Base-by-base conservation (phyloP, 2,113 vertebrate species). In the Oostethus manadensis region DNA sequence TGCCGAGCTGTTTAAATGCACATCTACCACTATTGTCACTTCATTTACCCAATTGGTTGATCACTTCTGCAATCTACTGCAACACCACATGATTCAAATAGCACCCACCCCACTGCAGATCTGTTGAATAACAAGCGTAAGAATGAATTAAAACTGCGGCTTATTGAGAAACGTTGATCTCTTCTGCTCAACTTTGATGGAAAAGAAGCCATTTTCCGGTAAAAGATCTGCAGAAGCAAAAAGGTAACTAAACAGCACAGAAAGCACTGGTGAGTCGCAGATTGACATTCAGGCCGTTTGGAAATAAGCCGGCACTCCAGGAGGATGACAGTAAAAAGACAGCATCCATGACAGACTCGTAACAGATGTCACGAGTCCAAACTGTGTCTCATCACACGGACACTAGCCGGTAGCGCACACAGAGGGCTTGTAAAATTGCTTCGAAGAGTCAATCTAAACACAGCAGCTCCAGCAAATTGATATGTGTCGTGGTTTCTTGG, bases 261-360 rank as follows among this genome's bases (percentile, higher is more conserved):
- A 76, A 82, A 73, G 48, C 86, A 81, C 66, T 77, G 70, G 81
- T 85, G 68, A 79, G 53, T 67, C 70, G 70, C 55, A 8, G 64
- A 71, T 79, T 68, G 64, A 79, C 68, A 74, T 73, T 84, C 60
- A 71, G 26, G 48, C 22, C 3, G 40, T 77, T 75, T 76, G 58
- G 78, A 82, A 77, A 81, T 49, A 57, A 64, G 51, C 70, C 55
- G 33, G 7, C 20, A 18, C 55, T 47, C 70, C 64, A n/a, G 59
- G 67, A 49, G 56, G 45, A 43, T 68, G 65, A 83, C 66, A 66
- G 72, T 66, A 77, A 64, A 82, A 86, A 76, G 66, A 48, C 57
- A 53, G 68, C 29, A 6, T 23, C 48, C 21, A 60, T 77, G 61
- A 81, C 67, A 35, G 44, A 18, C 62, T 55, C n/a, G 66, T 78